These are phyloP conservation scores for Charina bottae DNA, from an alignment of 2,113 vertebrate species.

Conservation along the genomic window DNA sequence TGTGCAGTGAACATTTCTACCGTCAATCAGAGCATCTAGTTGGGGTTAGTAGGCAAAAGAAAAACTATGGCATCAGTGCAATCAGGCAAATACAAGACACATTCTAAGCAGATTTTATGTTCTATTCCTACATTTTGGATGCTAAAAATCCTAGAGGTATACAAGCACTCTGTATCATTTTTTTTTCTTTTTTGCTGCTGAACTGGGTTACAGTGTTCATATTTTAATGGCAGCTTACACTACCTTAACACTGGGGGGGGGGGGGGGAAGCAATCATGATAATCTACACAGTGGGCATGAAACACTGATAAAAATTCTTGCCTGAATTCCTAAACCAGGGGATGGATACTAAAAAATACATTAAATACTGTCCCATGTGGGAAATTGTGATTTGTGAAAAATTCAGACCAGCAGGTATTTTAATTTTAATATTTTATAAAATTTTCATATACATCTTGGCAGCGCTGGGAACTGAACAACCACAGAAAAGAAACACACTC, in stretches of 20 bases:
- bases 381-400: neutral
- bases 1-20: neutral
- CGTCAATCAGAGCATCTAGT: neutral
- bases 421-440: constrained; percentile 16
- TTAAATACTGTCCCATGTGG: neutral
- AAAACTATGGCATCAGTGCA: neutral
- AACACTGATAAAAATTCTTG: neutral
- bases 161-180: neutral
- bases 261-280: neutral
- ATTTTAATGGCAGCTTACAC: neutral
- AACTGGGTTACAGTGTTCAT: neutral
- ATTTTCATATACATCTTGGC: neutral
- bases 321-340: neutral
- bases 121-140: neutral
- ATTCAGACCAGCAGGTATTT: constrained; percentile 13
- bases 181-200: neutral
- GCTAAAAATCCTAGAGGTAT: neutral
- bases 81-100: neutral
- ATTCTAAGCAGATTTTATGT: neutral
- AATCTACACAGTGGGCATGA: neutral
- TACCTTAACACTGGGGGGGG: neutral
- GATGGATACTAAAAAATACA: constrained; percentile 3
- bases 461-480: neutral
- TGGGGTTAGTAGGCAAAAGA: neutral
- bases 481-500: neutral